Base-by-base conservation (phyloP, 2,797 vertebrate genomes). In the Micrastur ruficollis region DNA sequence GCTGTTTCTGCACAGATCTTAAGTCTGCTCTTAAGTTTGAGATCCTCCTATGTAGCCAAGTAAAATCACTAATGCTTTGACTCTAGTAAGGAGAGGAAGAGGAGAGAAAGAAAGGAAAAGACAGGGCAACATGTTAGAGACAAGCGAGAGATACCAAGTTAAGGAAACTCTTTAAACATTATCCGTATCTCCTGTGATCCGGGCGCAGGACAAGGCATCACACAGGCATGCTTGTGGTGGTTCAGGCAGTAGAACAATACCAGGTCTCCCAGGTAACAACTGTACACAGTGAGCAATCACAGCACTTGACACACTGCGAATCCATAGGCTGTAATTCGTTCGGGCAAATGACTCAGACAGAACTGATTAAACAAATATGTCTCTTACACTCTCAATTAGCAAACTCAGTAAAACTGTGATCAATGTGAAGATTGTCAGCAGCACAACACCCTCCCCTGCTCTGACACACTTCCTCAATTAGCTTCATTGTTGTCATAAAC, bases 91-190 rank as follows among this genome's bases (percentile, higher is more conserved):
- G 63, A 97, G 59, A 97, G 86, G 88, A 92, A 95, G 49, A 97
- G 56, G 40, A 97, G 74, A 95, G 67, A 97, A 91, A 95, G 94
- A 93, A 90, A 95, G 90, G 88, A 95, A 95, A 86, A 97, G 88
- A 96, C 81, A 90, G 83, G 75, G 90, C 23, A 95, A 89, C 29
- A 90, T 9, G 53, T 96, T 97, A 97, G 88, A 96, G 71, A 90
- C 66, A 89, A 93, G 82, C 2, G 7, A 96, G 80, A 95, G 59
- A 84, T 21, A 82, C 0, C 9, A 89, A 90, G 63, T 90, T 74
- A 79, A 95, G 88, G 81, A 95, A 92, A 80, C 32, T 70, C 47
- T 90, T 90, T 56, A 81, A 93, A 80, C 68, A 66, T 86, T 70
- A 59, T 19, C 32, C 22, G 2, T 11, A 72, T 50, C 44, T 85